phyloP scores from a whole-genome alignment of 2,888 invertebrate species.

The Dasypogon diadema region DNA sequence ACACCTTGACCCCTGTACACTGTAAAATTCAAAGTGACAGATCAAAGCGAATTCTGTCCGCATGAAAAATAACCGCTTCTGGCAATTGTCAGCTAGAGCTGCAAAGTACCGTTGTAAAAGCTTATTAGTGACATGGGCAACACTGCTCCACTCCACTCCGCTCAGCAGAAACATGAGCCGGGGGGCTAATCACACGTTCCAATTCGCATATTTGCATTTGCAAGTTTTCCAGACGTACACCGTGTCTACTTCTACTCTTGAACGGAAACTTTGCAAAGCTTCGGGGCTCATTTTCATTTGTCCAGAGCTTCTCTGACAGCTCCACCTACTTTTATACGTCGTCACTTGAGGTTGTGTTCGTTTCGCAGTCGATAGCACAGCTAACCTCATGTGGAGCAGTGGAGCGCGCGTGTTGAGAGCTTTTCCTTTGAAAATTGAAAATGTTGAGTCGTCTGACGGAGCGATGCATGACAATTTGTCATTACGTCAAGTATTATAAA shows the following conservation, averaged over 20 bases:
- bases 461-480: constrained; percentile 38
- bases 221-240: neutral
- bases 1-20: constrained; percentile 27
- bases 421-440: neutral
- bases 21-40: neutral
- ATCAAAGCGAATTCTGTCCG: constrained; percentile 2
- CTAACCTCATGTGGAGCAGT: too few species aligned
- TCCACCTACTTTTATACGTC: constrained; percentile 29
- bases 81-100: constrained; percentile 19
- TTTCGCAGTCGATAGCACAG: too few species aligned
- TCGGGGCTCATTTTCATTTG: constrained; percentile 31
- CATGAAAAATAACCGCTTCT: constrained; percentile 18
- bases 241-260: neutral
- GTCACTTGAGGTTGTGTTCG: too few species aligned
- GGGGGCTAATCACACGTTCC: constrained; percentile 28
- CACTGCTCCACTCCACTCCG: neutral
- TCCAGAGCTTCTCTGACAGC: constrained; percentile 8
- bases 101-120: neutral
- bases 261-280: neutral
- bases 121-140: constrained; percentile 8
- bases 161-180: neutral
- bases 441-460: neutral
- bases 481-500: constrained; percentile 42
- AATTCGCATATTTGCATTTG: constrained; percentile 8
- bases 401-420: neutral